Evolutionary conservation across 2,888 invertebrate genomes (phyloP).

Genomic region (Platerodrilus igneus): DNA sequence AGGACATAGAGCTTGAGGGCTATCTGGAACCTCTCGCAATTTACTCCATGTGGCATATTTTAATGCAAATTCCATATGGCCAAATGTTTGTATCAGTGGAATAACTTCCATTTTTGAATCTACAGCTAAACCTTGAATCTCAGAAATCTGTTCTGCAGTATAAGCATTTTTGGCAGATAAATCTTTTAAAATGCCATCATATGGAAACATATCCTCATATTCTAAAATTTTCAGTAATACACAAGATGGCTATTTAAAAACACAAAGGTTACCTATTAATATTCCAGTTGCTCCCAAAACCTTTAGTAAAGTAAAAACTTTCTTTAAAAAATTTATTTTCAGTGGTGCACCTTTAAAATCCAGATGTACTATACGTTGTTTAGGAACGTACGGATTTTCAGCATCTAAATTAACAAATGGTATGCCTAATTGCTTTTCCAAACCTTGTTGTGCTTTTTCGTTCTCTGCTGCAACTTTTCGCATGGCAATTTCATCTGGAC

Average conservation of each 20-base stretch:
- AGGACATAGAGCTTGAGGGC: slow-evolving; percentile 70
- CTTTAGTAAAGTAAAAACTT: slow-evolving; percentile 55
- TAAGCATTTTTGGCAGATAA: slow-evolving; percentile 59
- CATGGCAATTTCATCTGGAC: slow-evolving; percentile 40
- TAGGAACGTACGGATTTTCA: slow-evolving; percentile 49
- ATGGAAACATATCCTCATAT: slow-evolving; percentile 83
- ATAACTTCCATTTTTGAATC: slow-evolving; percentile 62
- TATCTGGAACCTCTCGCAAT: slow-evolving; percentile 61
- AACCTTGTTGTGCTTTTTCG: slow-evolving; percentile 33
- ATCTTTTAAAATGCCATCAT: slow-evolving; percentile 54
- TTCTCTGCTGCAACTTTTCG: slow-evolving; percentile 22
- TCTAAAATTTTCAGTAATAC: slow-evolving; percentile 52
- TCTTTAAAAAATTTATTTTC: slow-evolving; percentile 56
- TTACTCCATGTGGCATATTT: slow-evolving; percentile 60
- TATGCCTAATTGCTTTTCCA: slow-evolving; percentile 46
- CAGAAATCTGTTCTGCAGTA: slow-evolving; percentile 50
- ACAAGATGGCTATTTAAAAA: too few species aligned
- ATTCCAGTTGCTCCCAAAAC: slow-evolving; percentile 68
- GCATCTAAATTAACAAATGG: slow-evolving; percentile 46
- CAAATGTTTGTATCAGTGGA: slow-evolving; percentile 73
- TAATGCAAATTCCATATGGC: slow-evolving; percentile 69
- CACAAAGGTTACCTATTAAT: slow-evolving; percentile 38
- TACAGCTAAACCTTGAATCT: slow-evolving; percentile 57
- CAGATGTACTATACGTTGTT: slow-evolving; percentile 62
- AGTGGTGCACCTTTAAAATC: slow-evolving; percentile 77